Conservation (phyloP, 2,888 invertebrate species). For the Syritta pipiens region DNA sequence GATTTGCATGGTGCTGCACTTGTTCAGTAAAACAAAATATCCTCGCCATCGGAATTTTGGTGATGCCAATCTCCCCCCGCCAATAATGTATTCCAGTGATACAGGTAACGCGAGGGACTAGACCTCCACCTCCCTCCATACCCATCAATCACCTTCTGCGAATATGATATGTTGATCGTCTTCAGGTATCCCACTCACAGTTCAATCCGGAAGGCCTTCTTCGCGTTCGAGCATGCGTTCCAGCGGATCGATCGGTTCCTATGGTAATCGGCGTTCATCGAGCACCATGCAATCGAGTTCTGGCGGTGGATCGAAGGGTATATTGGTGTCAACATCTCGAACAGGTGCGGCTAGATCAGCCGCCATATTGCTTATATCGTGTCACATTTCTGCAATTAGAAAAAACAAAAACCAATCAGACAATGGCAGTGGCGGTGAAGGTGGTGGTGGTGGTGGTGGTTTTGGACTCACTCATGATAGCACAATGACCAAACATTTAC, state of each 20-base stretch:
- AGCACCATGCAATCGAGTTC: slow-evolving; percentile 81
- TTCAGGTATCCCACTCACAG: slow-evolving; percentile 82
- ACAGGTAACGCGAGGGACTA: slow-evolving; percentile 82
- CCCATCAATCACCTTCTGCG: slow-evolving; percentile 66
- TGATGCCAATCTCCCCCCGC: slow-evolving; percentile 90
- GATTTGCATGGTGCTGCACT: slow-evolving; percentile 92
- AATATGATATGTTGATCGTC: slow-evolving; percentile 74
- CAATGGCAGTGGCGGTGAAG: slow-evolving; percentile 75
- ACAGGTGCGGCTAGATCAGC: slow-evolving; percentile 96
- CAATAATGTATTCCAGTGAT: slow-evolving; percentile 91
- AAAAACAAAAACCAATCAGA: slow-evolving; percentile 81
- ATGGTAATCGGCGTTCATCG: slow-evolving; percentile 80
- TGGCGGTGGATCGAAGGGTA: slow-evolving; percentile 83
- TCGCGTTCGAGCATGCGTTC: slow-evolving; percentile 83
- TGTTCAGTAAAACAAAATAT: slow-evolving; percentile 85
- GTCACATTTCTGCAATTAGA: slow-evolving; percentile 84
- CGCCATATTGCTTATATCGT: slow-evolving; percentile 97
- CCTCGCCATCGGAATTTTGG: slow-evolving; percentile 87
- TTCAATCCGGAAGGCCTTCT: slow-evolving; percentile 83
- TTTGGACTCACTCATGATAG: slow-evolving; percentile 77
- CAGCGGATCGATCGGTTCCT: slow-evolving; percentile 81
- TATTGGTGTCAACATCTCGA: slow-evolving; percentile 88
- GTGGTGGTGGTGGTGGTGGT: slow-evolving; percentile 71
- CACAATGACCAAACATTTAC: slow-evolving; percentile 79
- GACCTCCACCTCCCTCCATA: slow-evolving; percentile 63